Conservation (phyloP, 2,113 vertebrate genomes). For the Blennius ocellaris region DNA sequence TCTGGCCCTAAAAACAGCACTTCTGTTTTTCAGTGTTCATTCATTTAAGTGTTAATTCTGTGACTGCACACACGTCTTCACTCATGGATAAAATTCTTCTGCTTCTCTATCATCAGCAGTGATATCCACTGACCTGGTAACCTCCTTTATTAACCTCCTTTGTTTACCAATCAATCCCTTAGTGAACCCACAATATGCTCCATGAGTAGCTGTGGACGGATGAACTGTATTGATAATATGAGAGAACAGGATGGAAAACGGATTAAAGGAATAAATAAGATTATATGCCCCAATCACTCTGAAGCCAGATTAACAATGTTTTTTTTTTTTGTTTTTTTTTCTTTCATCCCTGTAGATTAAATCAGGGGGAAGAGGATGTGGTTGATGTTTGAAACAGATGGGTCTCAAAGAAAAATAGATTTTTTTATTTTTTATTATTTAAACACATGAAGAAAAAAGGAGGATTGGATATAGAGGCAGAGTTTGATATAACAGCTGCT, state of each 20-base stretch:
- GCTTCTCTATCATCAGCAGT: conserved; percentile 3
- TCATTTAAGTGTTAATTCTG: background rate
- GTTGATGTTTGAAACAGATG: conserved; percentile 43
- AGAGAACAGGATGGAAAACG: background rate
- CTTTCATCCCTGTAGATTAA: conserved; percentile 43
- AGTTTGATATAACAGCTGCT: conserved; percentile 1
- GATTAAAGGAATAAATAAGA: conserved; percentile 52
- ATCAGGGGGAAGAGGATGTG: conserved; percentile 25
- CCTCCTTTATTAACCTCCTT: conserved; percentile 41
- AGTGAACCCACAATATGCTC: conserved; percentile 16
- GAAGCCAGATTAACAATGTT: conserved; percentile 49
- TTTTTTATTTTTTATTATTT: conserved; percentile 1
- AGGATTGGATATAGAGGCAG: background rate
- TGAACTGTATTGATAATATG: conserved; percentile 10
- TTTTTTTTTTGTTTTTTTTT: background rate
- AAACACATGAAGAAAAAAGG: background rate
- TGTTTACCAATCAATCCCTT: conserved; percentile 15
- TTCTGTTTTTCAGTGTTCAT: background rate
- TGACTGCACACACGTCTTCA: conserved; percentile 7
- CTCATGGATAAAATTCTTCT: conserved; percentile 17
- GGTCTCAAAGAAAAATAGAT: conserved; percentile 17
- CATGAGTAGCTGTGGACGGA: conserved; percentile 19
- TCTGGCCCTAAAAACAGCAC: background rate
- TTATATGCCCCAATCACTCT: conserved; percentile 54
- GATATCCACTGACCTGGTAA: conserved; percentile 22